phyloP scores from a whole-genome alignment of 2,113 vertebrate genomes.

The Muscicapa adusta region DNA sequence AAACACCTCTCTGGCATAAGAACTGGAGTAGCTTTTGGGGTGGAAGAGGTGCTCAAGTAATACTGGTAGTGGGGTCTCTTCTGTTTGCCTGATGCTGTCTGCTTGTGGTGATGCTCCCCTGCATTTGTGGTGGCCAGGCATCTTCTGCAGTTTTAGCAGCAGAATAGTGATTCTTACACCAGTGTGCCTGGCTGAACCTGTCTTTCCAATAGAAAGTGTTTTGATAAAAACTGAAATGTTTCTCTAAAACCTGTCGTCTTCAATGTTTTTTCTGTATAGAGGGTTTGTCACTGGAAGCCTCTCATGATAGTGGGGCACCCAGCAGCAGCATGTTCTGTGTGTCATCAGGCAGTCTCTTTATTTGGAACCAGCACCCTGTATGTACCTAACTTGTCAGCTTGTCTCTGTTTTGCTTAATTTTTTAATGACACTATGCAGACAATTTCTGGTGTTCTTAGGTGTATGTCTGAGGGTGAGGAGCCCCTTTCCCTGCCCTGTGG shows the following conservation, averaged over 20 bases:
- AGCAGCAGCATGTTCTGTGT: background rate
- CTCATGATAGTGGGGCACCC: accelerated
- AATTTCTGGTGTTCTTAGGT: background rate
- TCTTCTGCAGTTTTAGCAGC: background rate
- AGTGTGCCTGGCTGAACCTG: background rate
- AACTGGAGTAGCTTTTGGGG: accelerated
- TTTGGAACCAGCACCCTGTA: background rate
- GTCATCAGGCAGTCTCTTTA: background rate
- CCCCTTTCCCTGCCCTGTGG: accelerated
- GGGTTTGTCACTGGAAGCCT: accelerated
- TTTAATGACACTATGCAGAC: accelerated
- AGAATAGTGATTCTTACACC: background rate
- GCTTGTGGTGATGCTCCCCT: accelerated
- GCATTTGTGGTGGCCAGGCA: accelerated
- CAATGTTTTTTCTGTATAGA: background rate
- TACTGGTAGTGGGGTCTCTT: background rate
- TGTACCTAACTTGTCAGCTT: background rate
- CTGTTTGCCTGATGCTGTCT: background rate
- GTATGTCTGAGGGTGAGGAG: background rate
- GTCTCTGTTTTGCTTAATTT: background rate
- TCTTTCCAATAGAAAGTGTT: background rate
- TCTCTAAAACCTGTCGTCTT: background rate
- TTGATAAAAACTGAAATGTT: background rate
- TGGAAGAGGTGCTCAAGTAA: accelerated
- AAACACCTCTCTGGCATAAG: background rate